Evolutionary conservation across 2,888 invertebrate genomes (phyloP), one percentile per base, ranked within the genome.

Genomic region (Drymonia ruficornis): DNA sequence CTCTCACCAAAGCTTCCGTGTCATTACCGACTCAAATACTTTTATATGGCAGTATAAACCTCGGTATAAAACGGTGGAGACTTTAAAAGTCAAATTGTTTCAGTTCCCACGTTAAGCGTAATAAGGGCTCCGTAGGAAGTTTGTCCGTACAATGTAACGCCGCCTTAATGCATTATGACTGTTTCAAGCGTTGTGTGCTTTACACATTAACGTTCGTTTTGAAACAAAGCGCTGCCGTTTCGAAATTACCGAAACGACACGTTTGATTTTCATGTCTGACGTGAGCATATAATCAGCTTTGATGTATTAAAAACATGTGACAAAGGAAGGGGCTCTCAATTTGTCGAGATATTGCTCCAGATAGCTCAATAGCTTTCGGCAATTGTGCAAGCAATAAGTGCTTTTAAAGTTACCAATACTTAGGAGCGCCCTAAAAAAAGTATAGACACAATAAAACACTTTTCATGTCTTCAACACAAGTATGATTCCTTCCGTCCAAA

Each of bases 191-290:
- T 38, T 65, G 71, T 76, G 63, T 74, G 56, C 42, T 23, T 48
- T 54, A 48, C 50, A 9, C 38, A 69, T 76, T 74, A 74, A 56
- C 72, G 31, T 44, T 31, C 52, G 45, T 80, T 70, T 76, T 69
- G 73, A 72, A 78, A 79, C 77, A 77, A 78, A 78, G 70, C 56
- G 63, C 31, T 50, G 56, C 51, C 52, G 50, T 79, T 76, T 70
- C 76, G 66, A 78, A 68, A 79, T 70, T 55, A 57, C 58, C 63
- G 56, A 61, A 63, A 69, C 55, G 67, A 67, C 70, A 63, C 52
- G 48, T 50, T 55, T 53, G 31, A 28, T 9, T 63, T 56, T 69
- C 48, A 54, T 61, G 47, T 47, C 15, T 18, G 36, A 55, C 43
- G 13, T 44, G 13, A 40, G 19, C 43, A 19, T 19, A 43, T 43